Evolutionary conservation across 2,888 invertebrate genomes (phyloP), one percentile per base, ranked within the genome.

Genomic region (Vanessa cardui): DNA sequence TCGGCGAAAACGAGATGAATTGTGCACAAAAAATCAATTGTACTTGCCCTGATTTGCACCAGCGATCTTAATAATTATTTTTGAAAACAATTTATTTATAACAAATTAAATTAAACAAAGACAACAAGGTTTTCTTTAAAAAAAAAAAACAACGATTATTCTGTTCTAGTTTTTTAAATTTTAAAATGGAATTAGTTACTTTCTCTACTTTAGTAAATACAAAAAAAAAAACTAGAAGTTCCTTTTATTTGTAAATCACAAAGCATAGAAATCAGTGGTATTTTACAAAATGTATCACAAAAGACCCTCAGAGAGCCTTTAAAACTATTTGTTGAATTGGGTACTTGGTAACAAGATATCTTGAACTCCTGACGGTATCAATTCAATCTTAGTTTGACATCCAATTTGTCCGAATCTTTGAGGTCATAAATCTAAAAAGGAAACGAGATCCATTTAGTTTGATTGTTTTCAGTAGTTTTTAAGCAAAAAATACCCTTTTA

Each of bases 391-490:
- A 58, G 49, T 60, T 65, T 60, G 52, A 50, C 62, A 58, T 62
- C 66, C 56, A 45, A 66, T 66, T 62, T 66, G 58, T 66, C 58
- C 61, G 31, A 66, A 56, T 66, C 61, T 56, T 56, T 56, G n/a
- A 58, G 46, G 46, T 61, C 33, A 49, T 59, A 64, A 58, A 64
- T 64, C 58, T 58, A 44, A 64, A 64, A 26, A n/a, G 39, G 44
- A 39, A 49, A 39, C 18, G 58, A 16, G 47, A 44, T 39, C n/a
- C 39, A 58, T 49, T 18, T 50, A 44, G 21, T 46, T 58, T 58
- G 58, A 64, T 49, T 33, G 3, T 39, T 50, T 44, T 50, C 15
- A 3, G 16, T 59, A 15, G 20, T 15, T 45, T 39, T 44, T 21
- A 6, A 9, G 15, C 4, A 12, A 50, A 26, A 50, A 6, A 5